Evolutionary conservation across 1,140 invertebrate genomes (phyloP).

Genomic region (Pogonognathellus flavescens): DNA sequence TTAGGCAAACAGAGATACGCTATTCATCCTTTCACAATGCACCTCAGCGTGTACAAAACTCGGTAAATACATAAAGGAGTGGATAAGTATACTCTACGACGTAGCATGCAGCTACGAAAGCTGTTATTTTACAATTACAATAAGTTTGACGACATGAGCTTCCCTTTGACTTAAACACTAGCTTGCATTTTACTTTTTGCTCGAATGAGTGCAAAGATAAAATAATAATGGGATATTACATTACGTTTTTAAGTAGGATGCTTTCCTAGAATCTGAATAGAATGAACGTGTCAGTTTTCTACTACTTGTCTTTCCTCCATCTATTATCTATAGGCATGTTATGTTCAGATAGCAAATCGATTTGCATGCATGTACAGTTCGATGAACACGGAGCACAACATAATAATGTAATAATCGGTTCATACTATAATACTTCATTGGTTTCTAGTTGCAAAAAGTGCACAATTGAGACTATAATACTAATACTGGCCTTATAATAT

Average conservation of each 20-base stretch:
- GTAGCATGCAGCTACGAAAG: background rate
- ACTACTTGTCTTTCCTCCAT: background rate
- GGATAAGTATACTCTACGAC: background rate
- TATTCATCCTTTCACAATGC: background rate
- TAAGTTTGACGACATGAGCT: background rate
- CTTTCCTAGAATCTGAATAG: background rate
- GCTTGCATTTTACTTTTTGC: background rate
- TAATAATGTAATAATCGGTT: background rate
- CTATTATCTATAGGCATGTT: background rate
- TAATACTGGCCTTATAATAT: no score
- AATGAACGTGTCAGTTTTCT: background rate
- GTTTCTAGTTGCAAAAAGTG: no score
- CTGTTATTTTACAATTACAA: background rate
- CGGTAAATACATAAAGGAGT: background rate
- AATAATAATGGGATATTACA: background rate
- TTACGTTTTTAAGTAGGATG: background rate
- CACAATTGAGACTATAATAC: no score
- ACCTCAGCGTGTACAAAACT: background rate
- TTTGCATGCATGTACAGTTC: constrained; percentile 8
- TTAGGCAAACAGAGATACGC: constrained; percentile 11
- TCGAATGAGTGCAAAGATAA: background rate
- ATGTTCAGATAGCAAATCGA: background rate
- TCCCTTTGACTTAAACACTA: background rate
- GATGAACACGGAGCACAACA: background rate
- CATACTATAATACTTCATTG: no score